Evolutionary conservation across 2,113 vertebrate species (phyloP).

Genomic region (Macaca nemestrina): DNA sequence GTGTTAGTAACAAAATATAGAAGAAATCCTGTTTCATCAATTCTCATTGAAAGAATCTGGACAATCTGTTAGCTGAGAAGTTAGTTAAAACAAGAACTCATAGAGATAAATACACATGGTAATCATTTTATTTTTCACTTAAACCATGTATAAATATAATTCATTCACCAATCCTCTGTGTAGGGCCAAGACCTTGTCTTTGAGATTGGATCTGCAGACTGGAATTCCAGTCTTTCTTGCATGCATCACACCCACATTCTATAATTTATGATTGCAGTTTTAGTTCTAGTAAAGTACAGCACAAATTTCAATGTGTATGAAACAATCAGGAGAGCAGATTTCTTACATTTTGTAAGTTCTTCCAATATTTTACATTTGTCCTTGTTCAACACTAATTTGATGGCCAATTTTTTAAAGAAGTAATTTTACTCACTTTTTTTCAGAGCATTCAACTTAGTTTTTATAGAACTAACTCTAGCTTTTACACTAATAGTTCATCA

Average conservation of each 20-base stretch:
- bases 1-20: not conserved
- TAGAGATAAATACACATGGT: not conserved
- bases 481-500: not conserved
- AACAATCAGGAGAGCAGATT: not conserved
- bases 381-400: not conserved
- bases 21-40: not conserved
- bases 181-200: not conserved
- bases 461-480: not conserved
- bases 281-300: not conserved
- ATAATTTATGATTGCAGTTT: not conserved
- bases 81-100: constrained; percentile 7
- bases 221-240: not conserved
- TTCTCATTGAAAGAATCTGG: not conserved
- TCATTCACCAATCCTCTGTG: not conserved
- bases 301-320: not conserved
- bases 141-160: not conserved
- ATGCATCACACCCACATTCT: not conserved
- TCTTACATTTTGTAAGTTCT: not conserved
- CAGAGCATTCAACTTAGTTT: not conserved
- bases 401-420: not conserved
- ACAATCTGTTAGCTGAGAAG: not conserved
- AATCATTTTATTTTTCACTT: constrained; percentile 3
- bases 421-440: not conserved
- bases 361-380: not conserved
- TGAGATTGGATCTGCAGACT: not conserved